A percentile compares a stretch with the other conserved stretches of the same genome.
Evolutionary conservation across 2,888 invertebrate species (phyloP).

Genomic region (Ophonus ardosiacus): DNA sequence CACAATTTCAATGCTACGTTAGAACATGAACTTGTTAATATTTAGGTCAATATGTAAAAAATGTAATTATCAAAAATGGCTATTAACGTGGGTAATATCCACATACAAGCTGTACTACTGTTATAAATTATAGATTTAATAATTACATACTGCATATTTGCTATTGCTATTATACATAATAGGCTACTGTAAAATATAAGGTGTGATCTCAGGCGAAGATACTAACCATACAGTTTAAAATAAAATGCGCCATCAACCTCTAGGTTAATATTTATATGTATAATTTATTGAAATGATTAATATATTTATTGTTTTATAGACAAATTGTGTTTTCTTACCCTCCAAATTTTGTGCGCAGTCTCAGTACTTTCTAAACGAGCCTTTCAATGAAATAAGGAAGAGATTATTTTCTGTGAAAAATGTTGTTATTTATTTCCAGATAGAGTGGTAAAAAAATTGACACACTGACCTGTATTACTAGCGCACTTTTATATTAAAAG

Average conservation of each 20-base stretch:
- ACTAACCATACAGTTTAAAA: conserved; percentile 37
- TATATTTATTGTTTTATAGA: conserved; percentile 3
- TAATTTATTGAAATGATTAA: conserved; percentile 24
- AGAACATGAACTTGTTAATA: conserved; percentile 23
- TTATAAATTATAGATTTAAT: neutral
- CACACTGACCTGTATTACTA: too few species aligned
- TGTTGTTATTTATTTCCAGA: too few species aligned
- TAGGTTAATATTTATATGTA: conserved; percentile 3
- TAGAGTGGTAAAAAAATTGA: too few species aligned
- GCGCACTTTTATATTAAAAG: too few species aligned
- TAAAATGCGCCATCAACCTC: conserved; percentile 18
- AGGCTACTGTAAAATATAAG: conserved; percentile 8
- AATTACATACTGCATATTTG: neutral
- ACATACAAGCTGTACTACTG: neutral
- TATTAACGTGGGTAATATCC: conserved; percentile 5
- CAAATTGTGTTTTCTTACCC: neutral
- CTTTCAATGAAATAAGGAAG: too few species aligned
- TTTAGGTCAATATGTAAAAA: conserved; percentile 42
- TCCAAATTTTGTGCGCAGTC: too few species aligned
- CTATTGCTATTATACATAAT: neutral
- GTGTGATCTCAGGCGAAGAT: conserved; percentile 42
- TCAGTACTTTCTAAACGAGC: too few species aligned
- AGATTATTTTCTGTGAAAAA: too few species aligned
- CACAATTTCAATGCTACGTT: conserved; percentile 9
- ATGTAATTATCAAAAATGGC: conserved; percentile 2